These are phyloP conservation scores for Bombus haemorrhoidalis DNA, from an alignment of 1,140 invertebrate species.

Conservation along the genomic window DNA sequence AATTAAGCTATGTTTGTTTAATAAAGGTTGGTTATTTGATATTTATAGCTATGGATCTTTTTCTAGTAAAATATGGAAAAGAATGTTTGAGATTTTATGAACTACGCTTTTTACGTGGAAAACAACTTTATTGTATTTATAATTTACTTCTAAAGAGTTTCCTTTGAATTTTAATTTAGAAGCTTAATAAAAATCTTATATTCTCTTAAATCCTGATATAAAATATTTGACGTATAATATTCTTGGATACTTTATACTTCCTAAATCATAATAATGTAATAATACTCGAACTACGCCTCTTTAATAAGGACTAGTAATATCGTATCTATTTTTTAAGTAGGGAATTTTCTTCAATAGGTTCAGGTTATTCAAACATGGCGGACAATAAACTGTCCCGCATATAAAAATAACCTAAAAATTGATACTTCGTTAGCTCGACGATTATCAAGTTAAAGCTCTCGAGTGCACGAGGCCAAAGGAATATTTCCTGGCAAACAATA, in stretches of 20 bases:
- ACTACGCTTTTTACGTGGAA: too few species aligned
- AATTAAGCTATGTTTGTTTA: too few species aligned
- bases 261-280: not conserved
- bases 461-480: not conserved
- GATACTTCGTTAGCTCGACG: not conserved
- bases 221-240: not conserved
- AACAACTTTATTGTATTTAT: too few species aligned
- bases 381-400: too few species aligned
- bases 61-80: too few species aligned
- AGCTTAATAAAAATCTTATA: not conserved
- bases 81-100: too few species aligned
- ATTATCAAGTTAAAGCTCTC: constrained; percentile 1
- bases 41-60: too few species aligned
- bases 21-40: too few species aligned
- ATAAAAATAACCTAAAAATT: constrained; percentile 3
- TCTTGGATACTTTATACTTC: not conserved
- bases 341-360: not conserved
- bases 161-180: not conserved
- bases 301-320: too few species aligned
- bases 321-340: not conserved
- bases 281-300: not conserved
- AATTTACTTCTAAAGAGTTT: too few species aligned
- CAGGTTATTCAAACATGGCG: not conserved
- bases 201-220: not conserved
- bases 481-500: constrained; percentile 16